phyloP scores from a whole-genome alignment of 2,888 invertebrate species.

The Nymphalis c-album region DNA sequence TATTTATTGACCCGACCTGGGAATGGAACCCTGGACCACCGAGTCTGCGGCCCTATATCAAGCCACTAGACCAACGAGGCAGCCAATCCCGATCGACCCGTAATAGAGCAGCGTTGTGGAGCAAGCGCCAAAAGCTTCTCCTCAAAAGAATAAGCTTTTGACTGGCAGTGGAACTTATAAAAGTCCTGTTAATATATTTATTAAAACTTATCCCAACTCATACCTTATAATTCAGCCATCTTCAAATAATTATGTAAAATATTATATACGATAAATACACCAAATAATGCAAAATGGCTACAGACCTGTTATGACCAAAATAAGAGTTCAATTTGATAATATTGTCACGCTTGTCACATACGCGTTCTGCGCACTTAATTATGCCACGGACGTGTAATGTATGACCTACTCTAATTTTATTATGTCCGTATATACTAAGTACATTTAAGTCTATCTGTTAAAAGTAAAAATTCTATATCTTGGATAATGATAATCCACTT shows the following conservation, averaged over 20 bases:
- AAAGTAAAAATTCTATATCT: background rate
- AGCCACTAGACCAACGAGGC: too few relatives aligned
- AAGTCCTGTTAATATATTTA: background rate
- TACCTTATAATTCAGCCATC: background rate
- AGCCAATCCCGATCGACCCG: too few relatives aligned
- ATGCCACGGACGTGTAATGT: slow-evolving; percentile 10
- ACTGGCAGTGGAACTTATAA: background rate
- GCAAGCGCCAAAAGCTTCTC: background rate
- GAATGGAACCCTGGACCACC: too few relatives aligned
- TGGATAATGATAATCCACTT: background rate
- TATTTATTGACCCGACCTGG: too few relatives aligned
- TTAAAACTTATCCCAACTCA: background rate
- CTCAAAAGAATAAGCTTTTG: background rate
- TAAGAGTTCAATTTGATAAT: background rate
- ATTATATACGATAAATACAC: background rate
- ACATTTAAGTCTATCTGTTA: background rate
- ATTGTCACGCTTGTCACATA: background rate
- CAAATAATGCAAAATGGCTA: background rate
- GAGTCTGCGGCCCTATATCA: too few relatives aligned
- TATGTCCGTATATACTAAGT: background rate
- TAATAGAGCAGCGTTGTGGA: background rate
- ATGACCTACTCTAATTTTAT: slow-evolving; percentile 19
- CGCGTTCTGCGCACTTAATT: slow-evolving; percentile 7
- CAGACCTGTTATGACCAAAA: background rate
- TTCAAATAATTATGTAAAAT: background rate